phyloP scores from a whole-genome alignment of 2,888 invertebrate species.

The Andrena camellia region DNA sequence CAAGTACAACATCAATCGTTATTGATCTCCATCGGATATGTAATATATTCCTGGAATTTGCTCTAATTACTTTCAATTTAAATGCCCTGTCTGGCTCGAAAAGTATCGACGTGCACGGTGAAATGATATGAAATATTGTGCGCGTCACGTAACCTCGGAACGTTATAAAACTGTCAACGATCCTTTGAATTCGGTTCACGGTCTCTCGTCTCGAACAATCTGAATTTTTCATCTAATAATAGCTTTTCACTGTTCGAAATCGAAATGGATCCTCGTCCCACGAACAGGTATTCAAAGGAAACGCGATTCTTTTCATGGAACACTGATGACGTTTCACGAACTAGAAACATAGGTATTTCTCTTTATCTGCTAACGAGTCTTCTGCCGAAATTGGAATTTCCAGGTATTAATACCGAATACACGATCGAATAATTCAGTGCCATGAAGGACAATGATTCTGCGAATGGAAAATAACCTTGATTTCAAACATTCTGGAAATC shows the following conservation, averaged over 20 bases:
- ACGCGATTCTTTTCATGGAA: not conserved
- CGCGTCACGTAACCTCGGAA: not conserved
- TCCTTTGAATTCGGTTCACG: not conserved
- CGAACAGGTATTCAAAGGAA: no score
- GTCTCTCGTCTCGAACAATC: not conserved
- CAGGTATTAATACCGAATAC: not conserved
- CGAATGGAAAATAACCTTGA: not conserved
- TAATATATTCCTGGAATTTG: constrained; percentile 58
- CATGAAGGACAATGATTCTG: not conserved
- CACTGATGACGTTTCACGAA: no score
- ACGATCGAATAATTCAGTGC: not conserved
- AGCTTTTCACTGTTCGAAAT: no score
- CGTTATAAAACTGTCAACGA: not conserved
- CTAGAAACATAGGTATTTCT: not conserved
- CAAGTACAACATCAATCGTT: constrained; percentile 67
- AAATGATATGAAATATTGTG: constrained; percentile 27
- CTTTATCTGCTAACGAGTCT: not conserved
- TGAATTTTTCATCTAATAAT: not conserved
- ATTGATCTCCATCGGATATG: constrained; percentile 60
- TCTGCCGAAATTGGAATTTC: not conserved
- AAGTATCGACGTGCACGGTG: constrained; percentile 43
- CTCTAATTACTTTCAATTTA: constrained; percentile 68
- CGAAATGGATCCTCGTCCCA: no score
- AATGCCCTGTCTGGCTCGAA: constrained; percentile 55
- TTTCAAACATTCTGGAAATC: no score